Conservation (phyloP, 2,113 vertebrate genomes). For the Coptodon rendalli region DNA sequence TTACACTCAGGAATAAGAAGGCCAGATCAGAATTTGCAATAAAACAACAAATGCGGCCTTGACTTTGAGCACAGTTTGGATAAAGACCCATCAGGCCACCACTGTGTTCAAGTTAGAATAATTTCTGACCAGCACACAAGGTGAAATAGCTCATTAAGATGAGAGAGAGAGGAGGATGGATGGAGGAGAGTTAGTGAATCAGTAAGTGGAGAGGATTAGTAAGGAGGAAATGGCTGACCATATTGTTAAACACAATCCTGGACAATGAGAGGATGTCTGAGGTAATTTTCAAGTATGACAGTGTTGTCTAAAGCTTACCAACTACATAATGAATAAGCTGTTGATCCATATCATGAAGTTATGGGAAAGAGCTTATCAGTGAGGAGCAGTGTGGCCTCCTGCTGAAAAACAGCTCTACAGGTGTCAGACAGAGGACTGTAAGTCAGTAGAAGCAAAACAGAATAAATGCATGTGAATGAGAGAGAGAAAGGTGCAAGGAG, state of each 20-base stretch:
- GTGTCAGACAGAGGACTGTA: no score
- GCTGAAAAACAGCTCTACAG: no score
- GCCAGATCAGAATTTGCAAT: background rate
- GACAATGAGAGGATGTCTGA: no score
- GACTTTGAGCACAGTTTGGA: background rate
- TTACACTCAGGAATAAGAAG: background rate
- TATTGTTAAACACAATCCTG: no score
- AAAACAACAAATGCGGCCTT: background rate
- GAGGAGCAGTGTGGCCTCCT: no score
- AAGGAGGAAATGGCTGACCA: background rate
- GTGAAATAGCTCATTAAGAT: background rate
- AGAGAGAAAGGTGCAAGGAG: no score
- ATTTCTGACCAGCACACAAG: background rate
- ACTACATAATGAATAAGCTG: no score
- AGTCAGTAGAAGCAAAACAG: no score
- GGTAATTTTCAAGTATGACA: background rate
- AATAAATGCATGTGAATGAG: no score
- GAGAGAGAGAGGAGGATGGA: background rate
- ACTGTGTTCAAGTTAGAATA: background rate
- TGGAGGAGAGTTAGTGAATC: background rate
- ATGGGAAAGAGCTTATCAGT: no score
- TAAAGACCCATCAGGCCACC: background rate
- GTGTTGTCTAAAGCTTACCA: background rate
- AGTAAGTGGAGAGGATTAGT: background rate
- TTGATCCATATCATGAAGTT: no score